Evolutionary conservation across 2,888 invertebrate genomes (phyloP), one percentile per base, ranked within the genome.

Genomic region (Eumacrocentrus americanus): DNA sequence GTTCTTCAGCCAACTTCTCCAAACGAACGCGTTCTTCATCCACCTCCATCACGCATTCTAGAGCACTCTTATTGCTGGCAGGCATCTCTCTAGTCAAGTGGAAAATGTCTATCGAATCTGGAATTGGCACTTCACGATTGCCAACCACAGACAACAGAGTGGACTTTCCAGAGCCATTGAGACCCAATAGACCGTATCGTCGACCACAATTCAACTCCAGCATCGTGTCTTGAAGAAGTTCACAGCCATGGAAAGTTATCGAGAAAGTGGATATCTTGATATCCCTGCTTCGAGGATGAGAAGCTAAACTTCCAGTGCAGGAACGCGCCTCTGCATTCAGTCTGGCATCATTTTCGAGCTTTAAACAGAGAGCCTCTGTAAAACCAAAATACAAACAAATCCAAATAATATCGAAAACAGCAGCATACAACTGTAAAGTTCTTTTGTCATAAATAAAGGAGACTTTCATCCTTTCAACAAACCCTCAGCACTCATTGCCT

Each of bases 121-220:
- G 99, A 64, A 99, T 94, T 0, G 97, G 96, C 34, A 98, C 91
- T 83, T 99, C 94, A 48, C 97, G 89, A 66, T 94, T 91, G 59
- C 97, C 97, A 62, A 99, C 84, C 16, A 92, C 94, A 44, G 97
- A 87, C 66, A 99, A 83, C 60, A 99, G 82, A 1, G 98, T 97
- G 1, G 98, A 98, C 82, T 99, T 99, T 86, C 98, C 98, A 80
- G 95, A 94, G 69, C 99, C 99, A 82, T 99, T 99, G n/a, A 94
- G 86, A 54, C 99, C 99, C 70, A 99, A 89, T 7, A 99, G 85
- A 70, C 98, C 99, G 81, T 99, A 99, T 71, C 98, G 87, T 67
- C 98, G 86, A 0, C 98, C 98, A 81, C 95, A 95, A 84, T 98
- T 99, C 82, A 99, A 87, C 83, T 99, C 99, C 25, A 99, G 85